A percentile compares a stretch with the other conserved stretches of the same genome.
These are phyloP conservation scores for Lepidocyrtinus sp. DNA, from an alignment of 2,888 invertebrate species.

Conservation along the genomic window DNA sequence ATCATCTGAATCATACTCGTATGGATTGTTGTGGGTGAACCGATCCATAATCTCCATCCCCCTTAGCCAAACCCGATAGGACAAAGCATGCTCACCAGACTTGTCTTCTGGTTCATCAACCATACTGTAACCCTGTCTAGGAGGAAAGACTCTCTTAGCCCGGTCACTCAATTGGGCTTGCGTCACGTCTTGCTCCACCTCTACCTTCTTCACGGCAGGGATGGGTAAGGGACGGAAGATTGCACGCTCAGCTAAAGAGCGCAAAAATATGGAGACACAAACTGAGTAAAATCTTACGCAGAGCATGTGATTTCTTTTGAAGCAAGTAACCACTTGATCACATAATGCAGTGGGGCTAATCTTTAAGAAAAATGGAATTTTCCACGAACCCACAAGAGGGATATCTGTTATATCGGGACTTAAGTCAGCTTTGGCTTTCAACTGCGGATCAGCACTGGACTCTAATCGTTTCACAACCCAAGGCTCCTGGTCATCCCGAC, in stretches of 20 bases:
- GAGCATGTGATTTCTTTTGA: background rate
- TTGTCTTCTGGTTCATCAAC: constrained; percentile 27
- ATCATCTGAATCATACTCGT: constrained; percentile 51
- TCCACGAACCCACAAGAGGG: background rate
- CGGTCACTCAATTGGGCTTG: constrained; percentile 32
- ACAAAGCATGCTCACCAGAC: constrained; percentile 17
- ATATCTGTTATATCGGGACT: constrained; percentile 41
- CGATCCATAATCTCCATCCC: constrained; percentile 59
- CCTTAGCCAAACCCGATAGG: constrained; percentile 39
- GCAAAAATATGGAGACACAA: background rate
- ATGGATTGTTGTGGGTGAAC: constrained; percentile 46
- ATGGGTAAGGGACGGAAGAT: background rate
- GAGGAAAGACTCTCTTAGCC: constrained; percentile 27
- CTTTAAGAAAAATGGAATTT: no score
- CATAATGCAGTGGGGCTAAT: constrained; percentile 9
- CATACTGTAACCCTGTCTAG: constrained; percentile 21
- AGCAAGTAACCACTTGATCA: background rate
- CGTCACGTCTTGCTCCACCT: background rate
- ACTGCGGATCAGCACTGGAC: background rate
- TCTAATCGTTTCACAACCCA: background rate
- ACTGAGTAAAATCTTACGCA: background rate
- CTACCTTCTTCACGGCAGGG: background rate
- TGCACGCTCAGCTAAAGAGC: no score
- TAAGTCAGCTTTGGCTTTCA: constrained; percentile 19
- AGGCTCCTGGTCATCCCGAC: background rate